These are phyloP conservation scores for Troides aeacus DNA, from an alignment of 2,888 invertebrate genomes.

Conservation along the genomic window DNA sequence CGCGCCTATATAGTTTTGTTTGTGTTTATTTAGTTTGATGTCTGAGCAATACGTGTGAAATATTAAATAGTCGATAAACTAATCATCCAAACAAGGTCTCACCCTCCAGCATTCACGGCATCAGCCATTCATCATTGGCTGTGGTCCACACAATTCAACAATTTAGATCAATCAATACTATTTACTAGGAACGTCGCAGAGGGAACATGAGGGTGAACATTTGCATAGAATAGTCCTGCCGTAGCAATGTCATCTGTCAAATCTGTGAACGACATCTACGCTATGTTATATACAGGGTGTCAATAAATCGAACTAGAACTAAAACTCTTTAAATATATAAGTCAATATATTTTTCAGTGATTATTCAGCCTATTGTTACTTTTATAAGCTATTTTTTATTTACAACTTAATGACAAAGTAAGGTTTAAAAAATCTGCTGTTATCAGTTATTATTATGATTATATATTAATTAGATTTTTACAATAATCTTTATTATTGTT, in stretches of 20 bases:
- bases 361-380: no score
- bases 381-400: no score
- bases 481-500: no score
- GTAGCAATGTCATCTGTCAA: conserved; percentile 55
- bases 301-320: conserved; percentile 19
- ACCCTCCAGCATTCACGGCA: conserved; percentile 10
- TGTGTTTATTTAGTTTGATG: no score
- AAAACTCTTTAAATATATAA: background rate
- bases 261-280: conserved; percentile 54
- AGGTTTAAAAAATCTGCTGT: no score
- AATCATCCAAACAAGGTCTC: conserved; percentile 24
- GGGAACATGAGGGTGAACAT: conserved; percentile 68
- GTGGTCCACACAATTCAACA: conserved; percentile 37
- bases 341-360: no score
- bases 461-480: no score
- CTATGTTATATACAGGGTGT: conserved; percentile 47
- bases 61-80: background rate
- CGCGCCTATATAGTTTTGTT: no score
- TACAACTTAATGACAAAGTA: no score
- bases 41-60: no score
- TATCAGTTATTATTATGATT: no score
- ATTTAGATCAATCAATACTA: conserved; percentile 62
- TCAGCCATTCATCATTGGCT: conserved; percentile 29
- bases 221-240: conserved; percentile 72
- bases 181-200: conserved; percentile 49